Evolutionary conservation across 2,797 vertebrate species (phyloP).

Genomic region (Cygnus olor): DNA sequence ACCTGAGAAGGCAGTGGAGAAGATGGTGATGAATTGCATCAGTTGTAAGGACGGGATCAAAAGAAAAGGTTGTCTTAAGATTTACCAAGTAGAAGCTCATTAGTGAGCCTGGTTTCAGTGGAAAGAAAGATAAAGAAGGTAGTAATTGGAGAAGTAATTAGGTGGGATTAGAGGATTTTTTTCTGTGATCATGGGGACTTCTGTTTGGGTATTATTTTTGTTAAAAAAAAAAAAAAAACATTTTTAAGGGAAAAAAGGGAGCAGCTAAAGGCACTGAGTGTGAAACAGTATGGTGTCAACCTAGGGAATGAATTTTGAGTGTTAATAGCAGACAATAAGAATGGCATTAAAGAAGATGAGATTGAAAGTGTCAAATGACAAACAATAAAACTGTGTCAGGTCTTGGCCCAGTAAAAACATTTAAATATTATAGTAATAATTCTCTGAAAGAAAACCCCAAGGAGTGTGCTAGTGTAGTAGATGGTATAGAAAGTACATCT

Average conservation of each 20-base stretch:
- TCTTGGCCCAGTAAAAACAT: not conserved
- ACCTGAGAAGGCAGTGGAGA: not conserved
- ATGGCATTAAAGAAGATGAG: not conserved
- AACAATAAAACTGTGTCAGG: not conserved
- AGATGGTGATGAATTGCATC: not conserved
- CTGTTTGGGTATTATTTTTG: not conserved
- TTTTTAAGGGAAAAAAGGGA: not conserved
- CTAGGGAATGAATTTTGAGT: not conserved
- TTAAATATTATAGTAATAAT: not conserved
- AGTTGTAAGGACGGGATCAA: not conserved
- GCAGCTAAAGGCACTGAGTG: not conserved
- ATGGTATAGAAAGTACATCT: not conserved
- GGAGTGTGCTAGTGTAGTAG: not conserved
- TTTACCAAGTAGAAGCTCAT: not conserved
- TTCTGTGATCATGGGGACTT: not conserved
- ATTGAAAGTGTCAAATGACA: not conserved
- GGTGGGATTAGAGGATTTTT: not conserved
- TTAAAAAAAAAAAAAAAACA: not conserved
- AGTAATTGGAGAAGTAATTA: not conserved
- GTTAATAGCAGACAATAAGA: not conserved
- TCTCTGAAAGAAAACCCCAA: not conserved
- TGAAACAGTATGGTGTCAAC: not conserved
- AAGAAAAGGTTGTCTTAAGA: not conserved
- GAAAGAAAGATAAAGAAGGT: not conserved
- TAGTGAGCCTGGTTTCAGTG: not conserved